A percentile compares a stretch with the other conserved stretches of the same genome.
These are phyloP conservation scores for Drosophila testacea DNA, from an alignment of 2,888 invertebrate genomes.

Conservation along the genomic window DNA sequence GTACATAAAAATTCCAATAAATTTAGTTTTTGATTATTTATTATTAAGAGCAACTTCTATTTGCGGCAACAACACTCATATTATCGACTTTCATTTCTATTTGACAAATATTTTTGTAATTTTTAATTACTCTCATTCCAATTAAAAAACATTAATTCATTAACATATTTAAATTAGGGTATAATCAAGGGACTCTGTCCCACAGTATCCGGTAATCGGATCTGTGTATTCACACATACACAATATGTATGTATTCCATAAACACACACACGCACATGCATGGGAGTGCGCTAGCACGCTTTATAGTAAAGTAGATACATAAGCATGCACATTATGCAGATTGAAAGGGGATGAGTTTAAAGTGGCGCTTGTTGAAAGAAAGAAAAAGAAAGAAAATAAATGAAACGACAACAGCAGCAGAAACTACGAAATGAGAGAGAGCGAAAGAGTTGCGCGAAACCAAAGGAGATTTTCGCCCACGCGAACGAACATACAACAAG, in stretches of 20 bases:
- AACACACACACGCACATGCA: slow-evolving; percentile 3
- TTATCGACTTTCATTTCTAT: too few species aligned
- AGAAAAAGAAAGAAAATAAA: slow-evolving; percentile 40
- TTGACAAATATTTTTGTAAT: not conserved
- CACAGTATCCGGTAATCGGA: slow-evolving; percentile 69
- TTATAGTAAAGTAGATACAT: slow-evolving; percentile 76
- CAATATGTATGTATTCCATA: slow-evolving; percentile 4
- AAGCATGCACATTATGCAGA: slow-evolving; percentile 73
- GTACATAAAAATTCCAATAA: too few species aligned
- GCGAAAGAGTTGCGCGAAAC: slow-evolving; percentile 37
- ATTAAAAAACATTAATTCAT: not conserved
- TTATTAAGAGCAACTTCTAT: too few species aligned
- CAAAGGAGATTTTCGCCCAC: slow-evolving; percentile 47
- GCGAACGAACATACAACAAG: slow-evolving; percentile 60
- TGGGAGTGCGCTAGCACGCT: slow-evolving; percentile 46
- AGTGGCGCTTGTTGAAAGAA: slow-evolving; percentile 70
- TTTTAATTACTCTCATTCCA: not conserved
- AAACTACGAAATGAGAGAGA: slow-evolving; percentile 17
- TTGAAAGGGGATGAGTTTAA: slow-evolving; percentile 71
- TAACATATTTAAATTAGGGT: not conserved
- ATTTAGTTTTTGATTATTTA: too few species aligned
- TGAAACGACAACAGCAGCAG: slow-evolving; percentile 39
- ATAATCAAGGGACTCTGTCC: slow-evolving; percentile 10
- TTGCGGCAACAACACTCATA: too few species aligned
- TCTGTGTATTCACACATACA: slow-evolving; percentile 24